Evolutionary conservation across 2,113 vertebrate genomes (phyloP), one percentile per base, ranked within the genome.

Genomic region (Podocnemis expansa): DNA sequence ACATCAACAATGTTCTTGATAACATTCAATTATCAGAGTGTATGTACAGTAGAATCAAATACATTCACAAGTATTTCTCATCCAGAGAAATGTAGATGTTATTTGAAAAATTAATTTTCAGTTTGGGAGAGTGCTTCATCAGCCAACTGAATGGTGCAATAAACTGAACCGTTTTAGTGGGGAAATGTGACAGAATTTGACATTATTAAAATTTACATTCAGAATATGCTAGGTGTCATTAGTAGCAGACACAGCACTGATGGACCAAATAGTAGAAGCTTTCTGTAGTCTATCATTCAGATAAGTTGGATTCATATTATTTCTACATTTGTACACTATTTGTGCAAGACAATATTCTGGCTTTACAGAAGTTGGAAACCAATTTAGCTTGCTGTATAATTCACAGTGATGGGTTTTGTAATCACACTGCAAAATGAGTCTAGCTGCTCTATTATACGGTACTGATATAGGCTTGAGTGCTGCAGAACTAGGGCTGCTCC

Each of bases 351-450:
- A 97, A 91, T 95, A 91, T 94, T 96, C 91, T 86, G 82, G 67
- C 87, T 91, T 95, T 93, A 85, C 80, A 84, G 87, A 97, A 96
- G 85, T 80, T 88, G 86, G 83, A 97, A 97, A 96, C 91, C 89
- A 97, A 96, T 96, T 97, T 96, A 95, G 49, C 93, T 93, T 90
- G 70, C 89, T 95, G 85, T 96, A 93, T 97, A 97, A 95, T 94
- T 95, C 91, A 96, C 95, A 79, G 58, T 95, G 95, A 97, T 97
- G 95, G 96, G 92, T 93, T 97, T 97, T 97, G 94, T 97, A 97
- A 96, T 97, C 91, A 97, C 76, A 95, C 52, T 81, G 79, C 52
- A 95, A 97, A 97, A 95, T 93, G 82, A 96, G 87, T 82, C 58
- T 95, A 82, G 89, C 94, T 96, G 91, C 88, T 96, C 41, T 94